Base-by-base conservation (phyloP, 2,797 vertebrate species). In the Pagetopsis macropterus region DNA sequence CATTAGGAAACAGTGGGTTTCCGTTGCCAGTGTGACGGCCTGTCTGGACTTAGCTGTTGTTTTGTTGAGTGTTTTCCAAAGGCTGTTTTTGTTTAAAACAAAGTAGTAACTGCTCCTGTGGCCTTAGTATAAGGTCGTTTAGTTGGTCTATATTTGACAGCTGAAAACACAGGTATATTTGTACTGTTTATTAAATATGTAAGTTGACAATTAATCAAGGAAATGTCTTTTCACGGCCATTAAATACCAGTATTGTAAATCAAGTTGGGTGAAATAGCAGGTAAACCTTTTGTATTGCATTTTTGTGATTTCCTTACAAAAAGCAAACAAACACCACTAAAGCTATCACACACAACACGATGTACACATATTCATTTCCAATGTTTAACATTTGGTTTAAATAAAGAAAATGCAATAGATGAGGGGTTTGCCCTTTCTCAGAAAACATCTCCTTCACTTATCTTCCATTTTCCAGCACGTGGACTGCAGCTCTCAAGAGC, bases 61-160 rank as follows among this genome's bases (percentile, higher is more conserved):
- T 79, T 60, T 70, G 57, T 55, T 41, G 44, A 27, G 61, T 21
- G 48, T 55, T 78, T 74, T 79, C 70, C 68, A 77, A 84, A 70
- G 14, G 50, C 44, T 67, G 57, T 56, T 72, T 37, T 51, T 40
- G 49, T 46, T 65, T 41, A 75, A 67, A 82, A 76, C 52, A 83
- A 68, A 60, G 23, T 63, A 68, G 69, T 70, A 65, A 75, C 46
- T 65, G 51, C 51, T 76, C 33, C 64, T 43, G 27, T 58, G 60
- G 19, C 78, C 56, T 72, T 23, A 17, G 56, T 43, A 48, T n/a
- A 9, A 31, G 3, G 9, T 52, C 31, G 37, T 37, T 70, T 15
- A 41, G 14, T 46, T 44, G 58, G 13, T 46, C 4, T 9, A 12
- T 44, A 41, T 57, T 9, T 15, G 10, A 27, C 31, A 37, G 11